phyloP scores from a whole-genome alignment of 2,797 vertebrate genomes.

The Eupleurogrammus muticus region DNA sequence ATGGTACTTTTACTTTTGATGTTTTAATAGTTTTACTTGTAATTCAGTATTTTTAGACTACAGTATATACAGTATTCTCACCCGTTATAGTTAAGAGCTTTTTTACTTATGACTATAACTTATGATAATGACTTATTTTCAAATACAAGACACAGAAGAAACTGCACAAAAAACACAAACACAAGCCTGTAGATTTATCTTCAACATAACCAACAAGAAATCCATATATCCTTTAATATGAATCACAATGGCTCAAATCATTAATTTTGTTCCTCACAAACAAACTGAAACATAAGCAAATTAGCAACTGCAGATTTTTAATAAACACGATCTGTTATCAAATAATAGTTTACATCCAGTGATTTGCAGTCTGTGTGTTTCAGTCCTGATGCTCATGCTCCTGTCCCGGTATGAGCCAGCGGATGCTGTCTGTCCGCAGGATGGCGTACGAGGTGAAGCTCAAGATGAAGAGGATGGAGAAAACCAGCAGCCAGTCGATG shows the following conservation, averaged over 20 bases:
- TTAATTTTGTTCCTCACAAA: constrained; percentile 33
- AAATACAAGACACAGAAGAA: background rate
- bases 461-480: constrained; percentile 93
- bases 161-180: background rate
- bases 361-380: constrained; percentile 25
- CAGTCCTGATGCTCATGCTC: constrained; percentile 96
- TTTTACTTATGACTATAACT: too few species aligned
- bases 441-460: constrained; percentile 91
- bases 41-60: too few species aligned
- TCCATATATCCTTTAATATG: constrained; percentile 30
- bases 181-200: background rate
- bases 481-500: constrained; percentile 96
- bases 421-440: constrained; percentile 92
- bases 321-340: constrained; percentile 3
- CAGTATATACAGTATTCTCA: too few species aligned
- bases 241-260: constrained; percentile 27
- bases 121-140: background rate
- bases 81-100: too few species aligned
- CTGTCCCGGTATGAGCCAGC: constrained; percentile 95
- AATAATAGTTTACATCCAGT: constrained; percentile 30
- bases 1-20: too few species aligned
- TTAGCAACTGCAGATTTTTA: constrained; percentile 21
- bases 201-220: background rate
- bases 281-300: constrained; percentile 31
- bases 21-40: too few species aligned